Evolutionary conservation across 2,797 vertebrate species (phyloP).

Genomic region (Sus cebifrons): DNA sequence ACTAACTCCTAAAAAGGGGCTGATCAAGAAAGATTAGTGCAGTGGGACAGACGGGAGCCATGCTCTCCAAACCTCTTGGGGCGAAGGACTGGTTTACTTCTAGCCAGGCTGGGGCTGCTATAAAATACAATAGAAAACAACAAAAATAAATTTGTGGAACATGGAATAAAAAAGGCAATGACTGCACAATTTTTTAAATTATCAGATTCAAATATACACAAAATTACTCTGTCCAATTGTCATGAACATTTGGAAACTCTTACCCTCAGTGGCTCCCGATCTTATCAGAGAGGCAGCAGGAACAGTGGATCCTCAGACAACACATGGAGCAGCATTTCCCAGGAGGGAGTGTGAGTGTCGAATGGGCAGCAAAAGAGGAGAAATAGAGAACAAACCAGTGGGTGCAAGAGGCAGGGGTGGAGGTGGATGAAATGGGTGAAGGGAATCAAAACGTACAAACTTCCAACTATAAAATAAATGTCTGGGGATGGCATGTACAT

Average conservation of each 20-base stretch:
- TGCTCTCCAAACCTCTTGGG: accelerated
- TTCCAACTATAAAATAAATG: background rate
- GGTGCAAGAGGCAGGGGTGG: accelerated
- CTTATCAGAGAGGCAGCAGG: background rate
- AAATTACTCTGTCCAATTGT: background rate
- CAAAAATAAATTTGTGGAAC: background rate
- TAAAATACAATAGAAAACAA: accelerated
- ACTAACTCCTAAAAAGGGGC: background rate
- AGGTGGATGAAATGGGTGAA: background rate
- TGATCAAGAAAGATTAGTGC: no score
- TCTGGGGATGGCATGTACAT: no score
- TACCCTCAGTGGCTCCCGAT: background rate
- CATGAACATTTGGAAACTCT: background rate
- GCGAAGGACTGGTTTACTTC: accelerated
- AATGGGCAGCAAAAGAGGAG: no score
- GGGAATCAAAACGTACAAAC: no score
- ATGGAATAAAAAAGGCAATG: background rate
- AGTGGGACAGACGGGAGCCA: accelerated
- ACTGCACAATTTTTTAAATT: accelerated
- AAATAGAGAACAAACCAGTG: accelerated
- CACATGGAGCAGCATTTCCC: accelerated
- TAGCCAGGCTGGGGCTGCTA: accelerated
- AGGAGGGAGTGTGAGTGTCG: accelerated
- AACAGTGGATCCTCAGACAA: no score
- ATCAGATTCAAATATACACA: background rate